Evolutionary conservation across 2,113 vertebrate species (phyloP).

Genomic region (Odobenus rosmarus): DNA sequence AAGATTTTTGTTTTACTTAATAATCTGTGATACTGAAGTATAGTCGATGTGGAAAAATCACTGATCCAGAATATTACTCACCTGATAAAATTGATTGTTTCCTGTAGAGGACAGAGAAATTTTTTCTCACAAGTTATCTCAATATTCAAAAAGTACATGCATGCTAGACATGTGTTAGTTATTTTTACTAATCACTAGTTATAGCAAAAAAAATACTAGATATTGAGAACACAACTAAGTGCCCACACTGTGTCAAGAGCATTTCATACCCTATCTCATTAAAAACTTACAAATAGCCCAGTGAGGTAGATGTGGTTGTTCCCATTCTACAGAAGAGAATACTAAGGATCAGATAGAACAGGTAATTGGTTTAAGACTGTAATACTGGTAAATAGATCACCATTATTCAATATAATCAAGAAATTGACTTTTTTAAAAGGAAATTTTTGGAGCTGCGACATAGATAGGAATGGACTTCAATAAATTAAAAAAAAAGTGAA

Average conservation of each 20-base stretch:
- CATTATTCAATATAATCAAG: not conserved
- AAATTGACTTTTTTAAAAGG: not conserved
- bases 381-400: not conserved
- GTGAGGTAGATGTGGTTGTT: not conserved
- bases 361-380: not conserved
- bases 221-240: not conserved
- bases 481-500: not conserved
- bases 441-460: not conserved
- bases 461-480: not conserved
- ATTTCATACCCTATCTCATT: not conserved
- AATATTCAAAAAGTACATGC: not conserved
- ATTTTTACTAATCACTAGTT: not conserved
- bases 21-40: not conserved
- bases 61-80: not conserved
- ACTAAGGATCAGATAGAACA: not conserved
- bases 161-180: not conserved
- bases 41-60: not conserved
- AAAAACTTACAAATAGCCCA: not conserved
- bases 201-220: not conserved
- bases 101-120: not conserved
- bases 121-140: not conserved
- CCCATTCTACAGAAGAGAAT: not conserved
- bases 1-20: not conserved
- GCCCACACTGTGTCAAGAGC: not conserved
- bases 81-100: slow-evolving; percentile 8